Base-by-base conservation (phyloP, 2,888 invertebrate genomes). In the Steinernema hermaphroditum region DNA sequence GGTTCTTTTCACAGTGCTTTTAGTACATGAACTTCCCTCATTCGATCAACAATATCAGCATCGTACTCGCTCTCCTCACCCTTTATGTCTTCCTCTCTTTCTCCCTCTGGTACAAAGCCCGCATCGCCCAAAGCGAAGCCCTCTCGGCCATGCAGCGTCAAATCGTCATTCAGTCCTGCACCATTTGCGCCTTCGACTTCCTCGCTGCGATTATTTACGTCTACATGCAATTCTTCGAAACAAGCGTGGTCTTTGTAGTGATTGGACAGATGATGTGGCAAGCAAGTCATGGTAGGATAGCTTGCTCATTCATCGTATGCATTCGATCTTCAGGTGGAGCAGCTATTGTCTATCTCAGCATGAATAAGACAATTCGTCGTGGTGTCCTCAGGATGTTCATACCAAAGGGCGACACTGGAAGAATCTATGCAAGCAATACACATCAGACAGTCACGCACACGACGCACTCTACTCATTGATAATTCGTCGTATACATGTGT, bases 201-300 rank as follows among this genome's bases (percentile, higher is more conserved):
- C 29, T 62, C 29, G 62, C 62, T 12, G 62, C 62, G 6, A 62
- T 62, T 16, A 62, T 62, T 32, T 62, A 62, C 32, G 62, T 62
- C 6, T 54, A 54, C 29, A 54, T 54, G 62, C 32, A 62, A 32
- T 62, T 62, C 32, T 62, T 62, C 29, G 29, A 29, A n/a, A 32
- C 32, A 9, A 62, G 62, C 62, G 27, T 62, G 8, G 32, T 62
- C 1, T 62, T 62, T n/a, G 62, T 32, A 9, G 62, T 62, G 2
- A 32, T 62, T 34, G 62, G 62, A 1, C 62, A 62, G 32, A 62
- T 62, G 62, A 62, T 27, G 27, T 62, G 62, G 62, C 62, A 62
- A 62, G 62, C 62, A 1, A 62, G 62, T 62, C 62, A 62, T 62
- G 29, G 62, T 32, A 32, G 1, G 50, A 37, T n/a, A n/a, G n/a